phyloP scores from a whole-genome alignment of 2,113 vertebrate genomes.

The Sclerurus mexicanus region DNA sequence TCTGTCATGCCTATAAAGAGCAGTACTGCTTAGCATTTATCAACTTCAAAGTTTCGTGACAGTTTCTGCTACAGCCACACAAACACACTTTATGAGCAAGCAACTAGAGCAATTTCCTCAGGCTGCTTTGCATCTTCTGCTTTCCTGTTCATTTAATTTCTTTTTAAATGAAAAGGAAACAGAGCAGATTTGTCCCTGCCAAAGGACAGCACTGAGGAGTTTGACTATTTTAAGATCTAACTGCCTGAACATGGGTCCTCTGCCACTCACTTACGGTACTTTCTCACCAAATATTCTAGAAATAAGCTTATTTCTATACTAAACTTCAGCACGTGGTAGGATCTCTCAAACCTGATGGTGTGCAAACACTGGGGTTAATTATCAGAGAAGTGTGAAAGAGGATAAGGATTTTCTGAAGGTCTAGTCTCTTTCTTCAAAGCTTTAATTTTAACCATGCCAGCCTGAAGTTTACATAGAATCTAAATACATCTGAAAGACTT shows the following conservation, averaged over 20 bases:
- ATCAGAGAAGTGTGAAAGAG: constrained; percentile 7
- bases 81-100: neutral
- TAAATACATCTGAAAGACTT: constrained; percentile 46
- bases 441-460: constrained; percentile 24
- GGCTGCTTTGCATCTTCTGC: constrained; percentile 4
- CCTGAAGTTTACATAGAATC: constrained; percentile 40
- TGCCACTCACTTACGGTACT: neutral
- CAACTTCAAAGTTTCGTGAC: neutral
- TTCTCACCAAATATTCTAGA: neutral
- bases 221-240: neutral
- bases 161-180: neutral
- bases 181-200: neutral
- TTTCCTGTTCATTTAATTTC: neutral
- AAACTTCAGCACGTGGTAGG: neutral
- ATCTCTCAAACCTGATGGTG: neutral
- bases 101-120: neutral
- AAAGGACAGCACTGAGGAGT: neutral
- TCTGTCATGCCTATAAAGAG: neutral
- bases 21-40: neutral
- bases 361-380: constrained; percentile 24
- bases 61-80: neutral
- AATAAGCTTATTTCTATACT: neutral
- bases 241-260: neutral
- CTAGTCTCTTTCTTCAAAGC: constrained; percentile 36
- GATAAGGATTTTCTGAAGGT: constrained; percentile 20